Base-by-base conservation (phyloP, 2,113 vertebrate species). In the Vidua macroura region DNA sequence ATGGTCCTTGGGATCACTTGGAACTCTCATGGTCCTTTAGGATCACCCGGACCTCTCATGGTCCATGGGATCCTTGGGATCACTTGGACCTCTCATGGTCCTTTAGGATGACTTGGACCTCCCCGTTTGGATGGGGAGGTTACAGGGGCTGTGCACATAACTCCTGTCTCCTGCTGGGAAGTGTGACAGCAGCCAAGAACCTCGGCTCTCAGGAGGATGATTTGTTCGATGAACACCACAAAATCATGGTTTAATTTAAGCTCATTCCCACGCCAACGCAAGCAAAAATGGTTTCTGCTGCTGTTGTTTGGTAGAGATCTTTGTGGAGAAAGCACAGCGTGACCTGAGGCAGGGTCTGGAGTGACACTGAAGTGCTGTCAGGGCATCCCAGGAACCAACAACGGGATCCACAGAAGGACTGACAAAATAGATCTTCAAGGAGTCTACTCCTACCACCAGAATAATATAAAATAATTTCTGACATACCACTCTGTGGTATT, bases 121-220 rank as follows among this genome's bases (percentile, higher is more conserved):
- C 30, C n/a, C 21, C 24, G 0, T 27, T 58, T 46, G 56, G 35
- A 10, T 28, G 59, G 28, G 27, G 43, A 67, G 31, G 9, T 44
- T 12, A 11, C 0, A 3, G 31, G 35, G 30, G 18, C 17, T 28
- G 33, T 43, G 35, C 24, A 10, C 9, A 0, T 1, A 51, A 43
- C 44, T 52, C 6, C 1, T 52, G 44, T 27, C 64, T 77, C 27
- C 59, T 78, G 51, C 43, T 43, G 58, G 51, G 49, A 49, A 20
- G 15, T 6, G 43, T 55, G n/a, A 41, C 7, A 5, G 68, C 68
- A 51, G 9, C 33, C 28, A 7, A 16, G 59, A 9, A 30, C 31
- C 41, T 55, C 10, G 3, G 28, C 67, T 68, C 11, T 27, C 75
- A 46, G 51, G 24, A 28, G n/a, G 53, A 43, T 2, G 24, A 24